Percentiles rank a stretch among this genome's conserved stretches.
These are phyloP conservation scores for Ctenodactylus gundi DNA, from an alignment of 2,113 vertebrate species.

Conservation along the genomic window DNA sequence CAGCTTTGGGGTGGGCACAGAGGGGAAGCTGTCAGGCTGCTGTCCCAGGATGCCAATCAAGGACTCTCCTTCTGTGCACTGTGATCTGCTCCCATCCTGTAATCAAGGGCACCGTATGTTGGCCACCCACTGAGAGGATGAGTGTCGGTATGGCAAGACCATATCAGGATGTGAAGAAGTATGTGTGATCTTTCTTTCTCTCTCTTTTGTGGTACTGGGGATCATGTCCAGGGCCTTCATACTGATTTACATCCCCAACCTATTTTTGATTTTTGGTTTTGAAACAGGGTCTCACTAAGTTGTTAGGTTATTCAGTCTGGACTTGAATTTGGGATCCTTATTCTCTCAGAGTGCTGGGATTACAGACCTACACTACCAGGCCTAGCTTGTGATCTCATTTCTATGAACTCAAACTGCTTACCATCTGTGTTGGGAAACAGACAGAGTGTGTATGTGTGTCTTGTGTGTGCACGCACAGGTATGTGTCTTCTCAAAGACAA, in stretches of 20 bases:
- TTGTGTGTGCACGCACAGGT: too few relatives aligned
- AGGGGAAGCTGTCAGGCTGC: neutral
- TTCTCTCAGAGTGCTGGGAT: too few relatives aligned
- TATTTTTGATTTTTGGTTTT: too few relatives aligned
- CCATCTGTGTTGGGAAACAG: slow-evolving; percentile 55
- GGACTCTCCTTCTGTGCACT: neutral
- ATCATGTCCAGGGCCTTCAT: too few relatives aligned
- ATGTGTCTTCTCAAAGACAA: neutral
- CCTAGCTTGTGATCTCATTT: slow-evolving; percentile 64
- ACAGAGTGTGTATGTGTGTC: neutral
- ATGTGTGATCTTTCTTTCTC: slow-evolving; percentile 61
- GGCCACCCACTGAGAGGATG: neutral
- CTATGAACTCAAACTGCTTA: slow-evolving; percentile 36
- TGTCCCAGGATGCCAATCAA: neutral
- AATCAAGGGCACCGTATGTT: neutral
- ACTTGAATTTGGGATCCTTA: too few relatives aligned
- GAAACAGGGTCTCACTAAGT: too few relatives aligned
- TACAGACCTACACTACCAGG: too few relatives aligned
- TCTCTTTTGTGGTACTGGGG: too few relatives aligned
- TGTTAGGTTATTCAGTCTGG: too few relatives aligned
- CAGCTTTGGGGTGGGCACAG: neutral
- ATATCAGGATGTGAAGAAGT: neutral
- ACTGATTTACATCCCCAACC: too few relatives aligned
- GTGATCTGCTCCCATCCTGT: neutral
- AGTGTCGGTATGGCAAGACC: neutral